phyloP scores from a whole-genome alignment of 2,113 vertebrate species.

The Cyprinodon tularosa region DNA sequence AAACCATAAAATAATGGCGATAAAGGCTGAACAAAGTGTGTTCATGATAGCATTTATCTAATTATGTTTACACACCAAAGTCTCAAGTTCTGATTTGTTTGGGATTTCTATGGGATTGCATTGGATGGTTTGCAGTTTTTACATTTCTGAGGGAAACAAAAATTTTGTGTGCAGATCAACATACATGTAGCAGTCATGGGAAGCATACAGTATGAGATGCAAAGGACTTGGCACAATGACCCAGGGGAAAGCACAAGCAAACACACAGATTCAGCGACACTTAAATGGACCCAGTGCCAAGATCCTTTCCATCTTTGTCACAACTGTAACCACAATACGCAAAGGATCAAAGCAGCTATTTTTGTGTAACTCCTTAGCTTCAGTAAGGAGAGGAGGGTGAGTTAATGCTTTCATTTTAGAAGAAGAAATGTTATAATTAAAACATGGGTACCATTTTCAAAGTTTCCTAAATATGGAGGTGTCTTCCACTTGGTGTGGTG shows the following conservation, averaged over 20 bases:
- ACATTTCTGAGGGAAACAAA: background rate
- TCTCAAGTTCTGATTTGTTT: background rate
- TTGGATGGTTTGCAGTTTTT: background rate
- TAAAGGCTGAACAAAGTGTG: background rate
- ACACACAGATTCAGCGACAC: conserved; percentile 11
- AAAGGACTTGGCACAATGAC: conserved; percentile 16
- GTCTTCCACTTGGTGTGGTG: background rate
- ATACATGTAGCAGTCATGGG: conserved; percentile 2
- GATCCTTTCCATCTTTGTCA: conserved; percentile 23
- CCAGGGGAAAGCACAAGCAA: conserved; percentile 34
- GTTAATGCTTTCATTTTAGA: conserved; percentile 14
- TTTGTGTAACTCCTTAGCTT: conserved; percentile 31
- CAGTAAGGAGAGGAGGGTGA: conserved; percentile 2
- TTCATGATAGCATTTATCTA: conserved; percentile 3
- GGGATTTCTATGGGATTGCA: no score
- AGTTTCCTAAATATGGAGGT: background rate
- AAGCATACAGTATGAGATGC: conserved; percentile 1
- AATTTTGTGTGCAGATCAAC: background rate
- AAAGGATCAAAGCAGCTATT: conserved; percentile 24
- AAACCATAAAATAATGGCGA: conserved; percentile 6
- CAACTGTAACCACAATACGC: conserved; percentile 9
- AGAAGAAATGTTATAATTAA: conserved; percentile 27
- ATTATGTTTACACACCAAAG: background rate
- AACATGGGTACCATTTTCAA: background rate
- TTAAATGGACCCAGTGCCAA: conserved; percentile 28